Evolutionary conservation across 2,797 vertebrate genomes (phyloP).

Genomic region (Petrocephalus schoutedeni): DNA sequence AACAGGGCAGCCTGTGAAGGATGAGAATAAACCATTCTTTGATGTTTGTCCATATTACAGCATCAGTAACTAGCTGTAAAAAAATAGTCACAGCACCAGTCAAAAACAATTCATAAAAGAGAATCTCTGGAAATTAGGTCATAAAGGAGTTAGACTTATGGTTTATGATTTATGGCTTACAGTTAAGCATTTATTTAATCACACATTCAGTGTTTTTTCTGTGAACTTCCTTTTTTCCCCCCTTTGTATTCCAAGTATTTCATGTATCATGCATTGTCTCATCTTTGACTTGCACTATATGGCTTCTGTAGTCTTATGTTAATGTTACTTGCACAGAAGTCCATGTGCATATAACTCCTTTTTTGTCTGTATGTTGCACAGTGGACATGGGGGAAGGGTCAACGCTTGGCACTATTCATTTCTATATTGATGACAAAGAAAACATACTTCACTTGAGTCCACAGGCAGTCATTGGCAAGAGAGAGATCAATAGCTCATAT

Average conservation of each 20-base stretch:
- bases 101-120: neutral
- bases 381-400: no score
- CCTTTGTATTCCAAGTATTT: neutral
- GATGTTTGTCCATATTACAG: neutral
- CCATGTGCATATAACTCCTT: neutral
- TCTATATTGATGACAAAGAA: neutral
- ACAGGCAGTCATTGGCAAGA: neutral
- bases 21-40: no score
- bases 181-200: neutral
- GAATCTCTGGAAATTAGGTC: neutral
- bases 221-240: neutral
- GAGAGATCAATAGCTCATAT: neutral
- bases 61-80: neutral
- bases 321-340: neutral
- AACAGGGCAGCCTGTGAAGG: no score
- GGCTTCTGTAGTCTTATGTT: neutral
- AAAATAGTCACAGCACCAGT: neutral
- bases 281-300: neutral
- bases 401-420: neutral
- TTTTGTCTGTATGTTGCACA: neutral
- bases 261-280: neutral
- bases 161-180: neutral
- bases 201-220: neutral
- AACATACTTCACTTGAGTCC: neutral
- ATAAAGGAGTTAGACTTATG: neutral